A percentile compares a stretch with the other conserved stretches of the same genome.
These are phyloP conservation scores for Eumaeus atala DNA, from an alignment of 1,140 invertebrate species.

Conservation along the genomic window DNA sequence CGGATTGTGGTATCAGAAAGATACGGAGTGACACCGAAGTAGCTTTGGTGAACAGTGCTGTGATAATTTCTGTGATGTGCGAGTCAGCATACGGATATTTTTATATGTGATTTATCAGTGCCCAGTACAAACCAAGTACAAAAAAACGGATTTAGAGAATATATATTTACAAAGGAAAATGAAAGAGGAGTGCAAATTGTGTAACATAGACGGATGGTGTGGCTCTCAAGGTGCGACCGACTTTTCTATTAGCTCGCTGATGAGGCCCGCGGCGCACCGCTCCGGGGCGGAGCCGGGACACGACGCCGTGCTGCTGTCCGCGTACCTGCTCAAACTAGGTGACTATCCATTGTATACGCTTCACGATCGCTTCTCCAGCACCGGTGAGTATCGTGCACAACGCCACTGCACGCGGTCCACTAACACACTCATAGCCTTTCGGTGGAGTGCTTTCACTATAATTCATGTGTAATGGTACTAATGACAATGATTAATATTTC, in stretches of 20 bases:
- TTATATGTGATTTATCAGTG: constrained; percentile 73
- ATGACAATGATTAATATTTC: too few species aligned
- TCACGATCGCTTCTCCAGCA: constrained; percentile 62
- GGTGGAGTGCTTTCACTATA: neutral
- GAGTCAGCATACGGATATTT: constrained; percentile 52
- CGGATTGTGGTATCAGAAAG: constrained; percentile 5
- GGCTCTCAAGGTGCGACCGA: constrained; percentile 50
- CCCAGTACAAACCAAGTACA: constrained; percentile 73
- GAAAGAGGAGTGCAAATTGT: constrained; percentile 72
- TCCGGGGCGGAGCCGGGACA: constrained; percentile 52
- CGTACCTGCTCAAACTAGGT: constrained; percentile 74
- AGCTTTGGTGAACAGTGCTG: constrained; percentile 60
- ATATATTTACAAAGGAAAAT: constrained; percentile 67
- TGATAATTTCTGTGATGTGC: constrained; percentile 70
- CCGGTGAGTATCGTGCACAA: constrained; percentile 65
- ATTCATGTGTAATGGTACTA: too few species aligned
- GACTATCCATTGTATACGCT: constrained; percentile 70
- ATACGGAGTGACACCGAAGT: constrained; percentile 29
- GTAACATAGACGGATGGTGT: constrained; percentile 57
- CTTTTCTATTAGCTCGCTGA: constrained; percentile 69
- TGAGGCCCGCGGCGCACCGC: constrained; percentile 51
- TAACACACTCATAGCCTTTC: constrained; percentile 14
- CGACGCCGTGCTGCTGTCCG: constrained; percentile 65
- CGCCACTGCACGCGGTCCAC: constrained; percentile 25
- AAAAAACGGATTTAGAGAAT: constrained; percentile 66